A percentile compares a stretch with the other conserved stretches of the same genome.
These are phyloP conservation scores for Aphidius gifuensis DNA, from an alignment of 1,140 invertebrate species.

Conservation along the genomic window DNA sequence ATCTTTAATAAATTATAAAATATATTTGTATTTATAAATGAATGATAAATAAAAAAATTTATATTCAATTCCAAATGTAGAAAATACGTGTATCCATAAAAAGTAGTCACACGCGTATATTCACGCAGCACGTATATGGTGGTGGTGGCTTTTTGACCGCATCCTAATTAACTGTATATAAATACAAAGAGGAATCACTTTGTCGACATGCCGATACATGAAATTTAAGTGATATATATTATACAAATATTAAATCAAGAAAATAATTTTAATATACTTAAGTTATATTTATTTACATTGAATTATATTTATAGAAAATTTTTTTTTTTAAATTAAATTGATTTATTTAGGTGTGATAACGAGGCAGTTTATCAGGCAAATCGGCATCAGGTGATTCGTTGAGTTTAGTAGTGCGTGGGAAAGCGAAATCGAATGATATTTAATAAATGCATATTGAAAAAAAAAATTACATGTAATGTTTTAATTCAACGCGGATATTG, in stretches of 20 bases:
- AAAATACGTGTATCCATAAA: conserved; percentile 16
- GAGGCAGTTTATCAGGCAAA: conserved; percentile 24
- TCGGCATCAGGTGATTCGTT: conserved; percentile 14
- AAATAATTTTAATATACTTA: neutral
- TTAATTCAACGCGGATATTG: neutral
- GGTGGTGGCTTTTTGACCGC: conserved; percentile 21
- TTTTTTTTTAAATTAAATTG: neutral
- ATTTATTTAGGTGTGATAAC: conserved; percentile 25
- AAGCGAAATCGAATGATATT: conserved; percentile 11
- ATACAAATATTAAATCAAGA: no score
- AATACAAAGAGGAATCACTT: conserved; percentile 26
- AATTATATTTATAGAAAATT: conserved; percentile 7
- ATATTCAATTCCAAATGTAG: conserved; percentile 21
- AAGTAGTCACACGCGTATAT: conserved; percentile 24
- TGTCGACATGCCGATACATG: conserved; percentile 9
- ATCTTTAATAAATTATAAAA: no score
- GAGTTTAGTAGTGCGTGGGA: conserved; percentile 17
- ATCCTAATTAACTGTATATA: conserved; percentile 24
- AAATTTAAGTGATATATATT: no score
- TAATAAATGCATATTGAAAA: conserved; percentile 1
- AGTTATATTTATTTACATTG: conserved; percentile 10
- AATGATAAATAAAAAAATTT: no score
- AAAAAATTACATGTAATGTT: neutral
- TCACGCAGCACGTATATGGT: conserved; percentile 25
- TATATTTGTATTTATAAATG: no score